Base-by-base conservation (phyloP, 2,888 invertebrate genomes). In the Julus scandinavius region DNA sequence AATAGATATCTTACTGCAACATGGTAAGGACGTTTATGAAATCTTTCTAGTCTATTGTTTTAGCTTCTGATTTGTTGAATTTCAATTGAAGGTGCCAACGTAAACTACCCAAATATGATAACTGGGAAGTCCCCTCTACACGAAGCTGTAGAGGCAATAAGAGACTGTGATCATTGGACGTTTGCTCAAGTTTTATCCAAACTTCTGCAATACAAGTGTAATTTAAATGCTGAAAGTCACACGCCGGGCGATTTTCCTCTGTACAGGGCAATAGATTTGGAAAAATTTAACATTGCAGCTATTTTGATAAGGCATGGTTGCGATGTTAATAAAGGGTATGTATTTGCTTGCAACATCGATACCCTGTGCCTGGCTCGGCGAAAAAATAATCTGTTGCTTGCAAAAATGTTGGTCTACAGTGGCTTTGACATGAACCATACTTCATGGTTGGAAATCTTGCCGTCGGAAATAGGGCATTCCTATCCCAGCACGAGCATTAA, bases 241-340 rank as follows among this genome's bases (percentile, higher is more conserved):
- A 91, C 90, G 17, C 90, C 90, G 49, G 94, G 94, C 5, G 94
- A 94, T 88, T 94, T 94, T 0, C 93, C 94, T 9, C 91, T 94
- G 6, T 94, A 93, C 90, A 92, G 94, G 90, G 94, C 94, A 13
- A 90, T 94, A 38, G 91, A 94, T 86, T 90, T 93, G 89, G 92
- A 93, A 89, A 93, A 93, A 93, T 93, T 92, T 84, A 89, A 90
- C 91, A 91, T 92, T 88, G 94, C 94, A 15, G 94, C 95, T 2
- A 92, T 93, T 84, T 92, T 95, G 13, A 94, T 95, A 87, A 93
- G 94, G 88, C 93, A 95, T 90, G 95, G 95, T 54, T 94, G 94
- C 13, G 94, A 95, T 90, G 94, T 95, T 0, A 95, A 95, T 91
- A 92, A 93, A 2, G 93, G 94, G 89, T 94, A 94, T 90, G 92